Evolutionary conservation across 2,797 vertebrate genomes (phyloP).

Genomic region (Pelochelys cantorii): DNA sequence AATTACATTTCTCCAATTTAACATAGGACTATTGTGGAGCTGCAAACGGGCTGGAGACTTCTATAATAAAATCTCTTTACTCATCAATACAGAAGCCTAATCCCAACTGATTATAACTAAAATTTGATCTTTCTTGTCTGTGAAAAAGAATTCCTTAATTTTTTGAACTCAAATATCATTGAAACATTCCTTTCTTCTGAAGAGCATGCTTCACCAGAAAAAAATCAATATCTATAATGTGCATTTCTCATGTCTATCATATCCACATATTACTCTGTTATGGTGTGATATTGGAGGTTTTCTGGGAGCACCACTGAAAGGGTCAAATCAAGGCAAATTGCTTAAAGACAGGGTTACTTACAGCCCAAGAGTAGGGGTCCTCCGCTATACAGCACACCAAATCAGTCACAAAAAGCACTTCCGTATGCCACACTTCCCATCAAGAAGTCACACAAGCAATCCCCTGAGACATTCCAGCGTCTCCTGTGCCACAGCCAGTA

Average conservation of each 20-base stretch:
- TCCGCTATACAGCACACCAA: too few species aligned
- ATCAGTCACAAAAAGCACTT: too few species aligned
- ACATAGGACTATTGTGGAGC: neutral
- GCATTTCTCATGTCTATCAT: neutral
- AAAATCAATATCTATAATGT: neutral
- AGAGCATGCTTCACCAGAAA: neutral
- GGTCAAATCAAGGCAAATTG: too few species aligned
- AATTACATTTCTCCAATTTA: neutral
- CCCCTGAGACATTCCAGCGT: too few species aligned
- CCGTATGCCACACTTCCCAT: too few species aligned
- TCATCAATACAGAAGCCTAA: neutral
- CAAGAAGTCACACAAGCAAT: too few species aligned
- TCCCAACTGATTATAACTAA: neutral
- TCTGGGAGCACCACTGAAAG: too few species aligned
- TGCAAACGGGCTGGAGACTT: neutral
- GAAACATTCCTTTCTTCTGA: neutral
- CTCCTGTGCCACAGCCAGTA: too few species aligned
- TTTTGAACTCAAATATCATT: neutral
- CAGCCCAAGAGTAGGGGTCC: too few species aligned
- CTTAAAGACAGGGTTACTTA: too few species aligned
- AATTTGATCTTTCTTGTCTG: neutral
- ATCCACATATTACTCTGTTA: neutral
- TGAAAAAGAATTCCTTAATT: neutral
- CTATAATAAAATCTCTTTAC: neutral
- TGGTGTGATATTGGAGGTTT: too few species aligned